A percentile compares a stretch with the other conserved stretches of the same genome.
phyloP scores from a whole-genome alignment of 2,888 invertebrate species.

The Apodemia zela region DNA sequence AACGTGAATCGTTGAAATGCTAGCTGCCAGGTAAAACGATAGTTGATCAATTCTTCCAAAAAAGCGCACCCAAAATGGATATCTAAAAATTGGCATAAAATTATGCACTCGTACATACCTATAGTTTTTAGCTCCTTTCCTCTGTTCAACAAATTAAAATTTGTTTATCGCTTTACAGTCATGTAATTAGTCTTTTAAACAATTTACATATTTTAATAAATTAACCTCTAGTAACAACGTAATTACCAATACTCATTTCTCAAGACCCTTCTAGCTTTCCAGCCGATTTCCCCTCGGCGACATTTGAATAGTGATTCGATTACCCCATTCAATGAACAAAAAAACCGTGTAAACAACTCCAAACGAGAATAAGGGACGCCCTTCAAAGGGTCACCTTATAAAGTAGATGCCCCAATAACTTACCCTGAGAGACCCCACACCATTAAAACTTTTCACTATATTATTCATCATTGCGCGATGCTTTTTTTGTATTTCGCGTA shows the following conservation, averaged over 20 bases:
- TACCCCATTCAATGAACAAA: conserved; percentile 47
- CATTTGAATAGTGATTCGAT: conserved; percentile 52
- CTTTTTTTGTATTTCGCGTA: conserved; percentile 27
- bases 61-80: too few species aligned
- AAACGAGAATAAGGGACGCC: conserved; percentile 51
- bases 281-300: conserved; percentile 43
- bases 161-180: background rate
- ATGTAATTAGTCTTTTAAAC: conserved; percentile 9
- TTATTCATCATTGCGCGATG: conserved; percentile 16
- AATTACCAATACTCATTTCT: conserved; percentile 26
- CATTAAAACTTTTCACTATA: conserved; percentile 24
- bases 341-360: conserved; percentile 49
- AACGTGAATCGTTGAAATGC: too few species aligned
- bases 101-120: too few species aligned
- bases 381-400: conserved; percentile 60
- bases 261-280: conserved; percentile 32
- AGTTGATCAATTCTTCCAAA: too few species aligned
- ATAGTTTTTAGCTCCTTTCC: background rate
- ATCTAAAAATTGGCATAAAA: too few species aligned
- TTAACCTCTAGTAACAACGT: conserved; percentile 28
- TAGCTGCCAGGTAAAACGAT: too few species aligned
- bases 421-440: conserved; percentile 47
- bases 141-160: background rate
- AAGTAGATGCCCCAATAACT: conserved; percentile 45
- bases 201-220: conserved; percentile 27